These are phyloP conservation scores for cat (Felis catus) DNA, from an alignment of 2,113 vertebrate genomes.

Conservation along the genomic window DNA sequence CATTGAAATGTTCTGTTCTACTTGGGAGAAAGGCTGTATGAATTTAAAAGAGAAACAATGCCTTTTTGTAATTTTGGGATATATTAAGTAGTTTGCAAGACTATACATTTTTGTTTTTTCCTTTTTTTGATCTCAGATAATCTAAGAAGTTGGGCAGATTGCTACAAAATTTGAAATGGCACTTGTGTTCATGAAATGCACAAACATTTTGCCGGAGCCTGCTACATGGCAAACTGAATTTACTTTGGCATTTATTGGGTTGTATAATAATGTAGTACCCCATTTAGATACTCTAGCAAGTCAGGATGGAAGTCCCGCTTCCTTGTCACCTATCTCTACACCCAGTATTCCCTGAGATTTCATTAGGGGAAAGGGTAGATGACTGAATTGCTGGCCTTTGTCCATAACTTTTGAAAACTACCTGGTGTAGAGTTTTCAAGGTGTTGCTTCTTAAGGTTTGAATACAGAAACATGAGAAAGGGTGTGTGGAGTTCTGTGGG, in stretches of 20 bases:
- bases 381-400: neutral
- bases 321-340: neutral
- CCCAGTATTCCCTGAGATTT: neutral
- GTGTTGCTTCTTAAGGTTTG: neutral
- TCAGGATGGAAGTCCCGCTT: neutral
- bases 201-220: neutral
- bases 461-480: neutral
- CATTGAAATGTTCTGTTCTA: neutral
- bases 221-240: neutral
- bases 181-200: neutral
- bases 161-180: neutral
- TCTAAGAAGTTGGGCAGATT: neutral
- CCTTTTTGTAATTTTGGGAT: neutral
- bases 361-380: neutral
- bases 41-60: neutral
- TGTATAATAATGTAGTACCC: neutral
- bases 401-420: neutral
- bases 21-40: neutral
- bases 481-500: neutral
- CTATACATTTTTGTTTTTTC: neutral
- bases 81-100: conserved; percentile 20
- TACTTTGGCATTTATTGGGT: neutral
- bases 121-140: neutral
- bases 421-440: neutral
- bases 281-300: neutral